Percentiles rank a stretch among this genome's conserved stretches.
Conservation (phyloP, 2,797 vertebrate genomes). For the Ctenosaura bakeri region DNA sequence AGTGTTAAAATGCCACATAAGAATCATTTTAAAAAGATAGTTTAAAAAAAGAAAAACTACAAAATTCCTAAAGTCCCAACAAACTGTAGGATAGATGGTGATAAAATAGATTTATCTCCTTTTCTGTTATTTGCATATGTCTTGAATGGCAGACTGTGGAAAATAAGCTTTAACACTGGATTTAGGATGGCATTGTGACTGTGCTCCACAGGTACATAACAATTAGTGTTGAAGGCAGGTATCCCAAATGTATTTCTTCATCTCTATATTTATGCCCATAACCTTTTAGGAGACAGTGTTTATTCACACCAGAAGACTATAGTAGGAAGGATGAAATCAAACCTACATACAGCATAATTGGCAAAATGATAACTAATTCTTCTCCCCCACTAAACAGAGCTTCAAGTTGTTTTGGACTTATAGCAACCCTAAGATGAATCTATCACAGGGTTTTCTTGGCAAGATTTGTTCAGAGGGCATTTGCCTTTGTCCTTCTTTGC, state of each 20-base stretch:
- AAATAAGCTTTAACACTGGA: slow-evolving; percentile 42
- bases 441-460: too few relatives aligned
- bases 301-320: slow-evolving; percentile 54
- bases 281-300: slow-evolving; percentile 73
- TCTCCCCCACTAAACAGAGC: background rate
- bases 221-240: slow-evolving; percentile 52
- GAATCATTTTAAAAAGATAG: background rate
- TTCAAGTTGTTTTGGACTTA: too few relatives aligned
- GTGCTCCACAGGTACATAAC: slow-evolving; percentile 49
- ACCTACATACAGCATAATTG: background rate
- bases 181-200: slow-evolving; percentile 50
- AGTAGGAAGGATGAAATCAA: background rate
- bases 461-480: too few relatives aligned
- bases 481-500: too few relatives aligned
- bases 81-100: background rate
- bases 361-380: background rate
- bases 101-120: slow-evolving; percentile 8
- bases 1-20: too few relatives aligned
- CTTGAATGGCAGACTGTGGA: slow-evolving; percentile 51
- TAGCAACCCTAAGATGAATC: too few relatives aligned
- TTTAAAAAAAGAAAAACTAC: background rate
- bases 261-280: slow-evolving; percentile 61
- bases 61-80: background rate
- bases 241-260: slow-evolving; percentile 61
- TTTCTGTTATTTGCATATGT: slow-evolving; percentile 55